phyloP scores from a whole-genome alignment of 2,888 invertebrate species.

The Chironomus riparius region DNA sequence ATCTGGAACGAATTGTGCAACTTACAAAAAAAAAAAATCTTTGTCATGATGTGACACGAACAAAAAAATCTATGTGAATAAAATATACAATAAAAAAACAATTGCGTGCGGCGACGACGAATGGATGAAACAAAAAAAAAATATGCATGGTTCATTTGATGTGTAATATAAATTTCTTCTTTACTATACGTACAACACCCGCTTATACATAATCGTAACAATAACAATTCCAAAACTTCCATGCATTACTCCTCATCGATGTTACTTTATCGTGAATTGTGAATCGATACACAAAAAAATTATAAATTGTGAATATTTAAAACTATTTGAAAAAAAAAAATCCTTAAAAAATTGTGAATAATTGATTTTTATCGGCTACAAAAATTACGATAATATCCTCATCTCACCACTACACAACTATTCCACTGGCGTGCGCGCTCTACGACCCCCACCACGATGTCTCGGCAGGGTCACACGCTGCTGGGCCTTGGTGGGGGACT shows the following conservation, averaged over 20 bases:
- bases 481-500: constrained; percentile 47
- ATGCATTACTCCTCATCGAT: neutral
- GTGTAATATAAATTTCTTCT: neutral
- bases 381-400: constrained; percentile 45
- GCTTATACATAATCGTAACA: neutral
- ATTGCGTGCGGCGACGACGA: neutral
- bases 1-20: no score
- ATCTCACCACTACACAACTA: constrained; percentile 44
- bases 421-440: constrained; percentile 46
- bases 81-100: neutral
- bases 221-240: neutral
- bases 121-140: neutral
- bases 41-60: neutral
- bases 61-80: neutral
- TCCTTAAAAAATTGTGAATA: neutral
- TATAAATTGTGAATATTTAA: neutral
- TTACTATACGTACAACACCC: no score
- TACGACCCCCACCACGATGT: constrained; percentile 47
- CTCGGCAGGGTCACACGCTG: constrained; percentile 46
- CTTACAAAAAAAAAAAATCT: neutral
- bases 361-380: constrained; percentile 31
- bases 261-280: neutral
- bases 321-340: neutral
- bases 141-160: neutral
- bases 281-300: neutral